Evolutionary conservation across 37 sponge, comb jelly and placozoan species (phyloP).

Genomic region (Halisarca cf. caerulea): DNA sequence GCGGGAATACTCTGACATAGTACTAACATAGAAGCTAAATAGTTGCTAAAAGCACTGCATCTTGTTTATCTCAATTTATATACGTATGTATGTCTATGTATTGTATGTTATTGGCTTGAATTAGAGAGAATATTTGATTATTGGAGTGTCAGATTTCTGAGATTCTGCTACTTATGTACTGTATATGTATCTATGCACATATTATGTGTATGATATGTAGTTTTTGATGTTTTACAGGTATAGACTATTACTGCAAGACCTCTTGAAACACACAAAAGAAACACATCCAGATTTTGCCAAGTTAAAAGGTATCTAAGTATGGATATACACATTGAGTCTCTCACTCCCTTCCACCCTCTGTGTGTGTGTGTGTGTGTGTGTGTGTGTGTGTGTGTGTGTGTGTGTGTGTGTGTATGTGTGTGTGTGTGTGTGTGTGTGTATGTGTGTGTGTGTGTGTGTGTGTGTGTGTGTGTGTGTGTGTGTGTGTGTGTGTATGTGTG

Average conservation of each 20-base stretch:
- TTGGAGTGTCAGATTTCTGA: too few species aligned
- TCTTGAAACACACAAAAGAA: constrained; percentile 56
- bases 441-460: constrained; percentile 1
- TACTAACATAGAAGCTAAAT: too few species aligned
- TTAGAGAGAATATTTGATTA: too few species aligned
- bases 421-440: neutral
- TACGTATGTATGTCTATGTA: too few species aligned
- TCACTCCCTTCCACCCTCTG: constrained; percentile 26
- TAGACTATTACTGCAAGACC: constrained; percentile 32
- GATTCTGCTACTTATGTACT: too few species aligned
- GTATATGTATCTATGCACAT: too few species aligned
- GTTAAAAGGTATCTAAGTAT: constrained; percentile 41
- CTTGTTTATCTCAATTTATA: too few species aligned
- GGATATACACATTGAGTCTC: constrained; percentile 29
- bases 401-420: constrained; percentile 5
- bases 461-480: neutral
- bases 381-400: neutral
- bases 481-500: neutral
- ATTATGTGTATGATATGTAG: too few species aligned
- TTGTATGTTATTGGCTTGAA: too few species aligned
- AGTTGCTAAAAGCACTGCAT: too few species aligned
- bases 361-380: neutral
- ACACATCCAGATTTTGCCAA: constrained; percentile 66
- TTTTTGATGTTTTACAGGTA: constrained; percentile 38
- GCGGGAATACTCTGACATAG: too few species aligned